phyloP scores from a whole-genome alignment of 1,140 invertebrate genomes.

The Danaus melanippus region DNA sequence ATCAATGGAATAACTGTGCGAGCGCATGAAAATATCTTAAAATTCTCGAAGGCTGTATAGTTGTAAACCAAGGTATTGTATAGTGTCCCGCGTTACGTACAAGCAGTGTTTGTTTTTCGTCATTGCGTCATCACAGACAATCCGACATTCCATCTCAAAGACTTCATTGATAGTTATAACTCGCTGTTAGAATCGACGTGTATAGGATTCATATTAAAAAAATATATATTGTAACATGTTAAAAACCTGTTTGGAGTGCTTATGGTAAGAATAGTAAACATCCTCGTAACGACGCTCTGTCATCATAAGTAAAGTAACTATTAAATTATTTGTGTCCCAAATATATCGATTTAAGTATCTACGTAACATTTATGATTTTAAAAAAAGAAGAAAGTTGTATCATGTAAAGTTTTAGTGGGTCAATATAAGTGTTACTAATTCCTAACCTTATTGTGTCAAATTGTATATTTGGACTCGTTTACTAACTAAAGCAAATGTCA shows the following conservation, averaged over 20 bases:
- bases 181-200: constrained; percentile 18
- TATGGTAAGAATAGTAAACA: constrained; percentile 36
- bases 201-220: constrained; percentile 15
- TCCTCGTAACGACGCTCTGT: too few relatives aligned
- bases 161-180: constrained; percentile 26
- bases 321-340: too few relatives aligned
- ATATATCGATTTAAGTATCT: too few relatives aligned
- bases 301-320: too few relatives aligned
- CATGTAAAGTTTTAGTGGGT: constrained; percentile 11
- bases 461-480: constrained; percentile 1
- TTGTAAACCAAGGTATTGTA: constrained; percentile 42
- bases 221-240: constrained; percentile 36
- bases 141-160: constrained; percentile 37
- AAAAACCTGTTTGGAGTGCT: constrained; percentile 58
- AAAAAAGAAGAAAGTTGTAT: too few relatives aligned
- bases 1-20: too few relatives aligned
- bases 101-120: constrained; percentile 50
- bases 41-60: constrained; percentile 9
- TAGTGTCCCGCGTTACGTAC: constrained; percentile 12
- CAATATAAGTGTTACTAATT: constrained; percentile 1
- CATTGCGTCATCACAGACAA: constrained; percentile 52
- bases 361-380: too few relatives aligned
- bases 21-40: background rate
- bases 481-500: constrained; percentile 8
- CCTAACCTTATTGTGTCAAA: background rate